phyloP scores from a whole-genome alignment of 2,797 vertebrate genomes.

The Microctenopoma stevenorrisi region DNA sequence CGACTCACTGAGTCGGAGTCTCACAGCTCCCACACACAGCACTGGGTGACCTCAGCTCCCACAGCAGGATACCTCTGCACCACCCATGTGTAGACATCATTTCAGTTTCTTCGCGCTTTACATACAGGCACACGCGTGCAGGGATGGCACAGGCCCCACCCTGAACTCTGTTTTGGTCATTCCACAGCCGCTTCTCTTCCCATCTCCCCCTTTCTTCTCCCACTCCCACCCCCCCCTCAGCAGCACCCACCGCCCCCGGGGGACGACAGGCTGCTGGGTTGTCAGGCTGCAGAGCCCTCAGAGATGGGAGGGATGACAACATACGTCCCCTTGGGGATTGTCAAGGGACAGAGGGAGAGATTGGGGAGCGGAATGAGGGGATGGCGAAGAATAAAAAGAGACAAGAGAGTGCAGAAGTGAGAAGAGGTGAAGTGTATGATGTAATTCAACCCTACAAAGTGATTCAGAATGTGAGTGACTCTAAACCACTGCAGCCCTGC shows the following conservation, averaged over 20 bases:
- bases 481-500: constrained; percentile 37
- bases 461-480: constrained; percentile 44
- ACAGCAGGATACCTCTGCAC: constrained; percentile 8
- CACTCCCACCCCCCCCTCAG: constrained; percentile 7
- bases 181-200: constrained; percentile 19
- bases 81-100: constrained; percentile 24
- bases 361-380: constrained; percentile 34
- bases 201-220: constrained; percentile 40
- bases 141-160: constrained; percentile 3
- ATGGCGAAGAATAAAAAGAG: constrained; percentile 28
- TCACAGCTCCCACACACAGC: constrained; percentile 30
- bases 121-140: background rate
- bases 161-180: constrained; percentile 22
- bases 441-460: constrained; percentile 62
- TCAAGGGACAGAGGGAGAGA: constrained; percentile 43
- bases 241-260: constrained; percentile 40
- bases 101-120: constrained; percentile 15
- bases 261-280: constrained; percentile 69
- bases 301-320: constrained; percentile 73
- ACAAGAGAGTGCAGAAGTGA: constrained; percentile 33
- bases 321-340: constrained; percentile 46
- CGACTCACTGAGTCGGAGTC: constrained; percentile 13
- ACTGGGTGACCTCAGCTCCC: constrained; percentile 41
- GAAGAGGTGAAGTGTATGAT: constrained; percentile 51
- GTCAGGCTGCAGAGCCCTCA: constrained; percentile 70